A percentile compares a stretch with the other conserved stretches of the same genome.
phyloP scores from a whole-genome alignment of 2,797 vertebrate species.

The Fratercula arctica region DNA sequence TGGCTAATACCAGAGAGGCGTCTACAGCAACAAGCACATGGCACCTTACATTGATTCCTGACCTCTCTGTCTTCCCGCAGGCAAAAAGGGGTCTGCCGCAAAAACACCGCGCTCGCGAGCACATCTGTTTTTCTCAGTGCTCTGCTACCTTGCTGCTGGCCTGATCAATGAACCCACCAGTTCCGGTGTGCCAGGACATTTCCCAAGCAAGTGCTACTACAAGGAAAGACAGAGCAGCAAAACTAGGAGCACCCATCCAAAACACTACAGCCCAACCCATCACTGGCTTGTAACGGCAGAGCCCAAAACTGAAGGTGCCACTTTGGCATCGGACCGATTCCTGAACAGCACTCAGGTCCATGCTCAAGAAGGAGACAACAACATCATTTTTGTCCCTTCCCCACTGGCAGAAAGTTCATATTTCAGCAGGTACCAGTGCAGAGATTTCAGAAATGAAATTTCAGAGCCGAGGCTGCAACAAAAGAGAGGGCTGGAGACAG shows the following conservation, averaged over 20 bases:
- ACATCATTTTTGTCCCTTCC: not conserved
- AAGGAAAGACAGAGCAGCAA: not conserved
- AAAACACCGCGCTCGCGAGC: fast-evolving
- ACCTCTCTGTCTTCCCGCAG: not conserved
- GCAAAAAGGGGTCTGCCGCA: not conserved
- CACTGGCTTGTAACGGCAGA: not conserved
- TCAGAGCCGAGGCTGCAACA: not conserved
- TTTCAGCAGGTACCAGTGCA: not conserved
- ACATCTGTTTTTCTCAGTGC: not conserved
- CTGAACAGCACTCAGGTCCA: not conserved
- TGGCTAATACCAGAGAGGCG: not conserved
- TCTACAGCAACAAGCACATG: not conserved
- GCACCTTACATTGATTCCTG: not conserved
- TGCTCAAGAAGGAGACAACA: not conserved
- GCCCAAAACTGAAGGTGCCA: not conserved
- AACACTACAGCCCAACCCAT: not conserved
- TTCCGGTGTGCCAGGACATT: not conserved
- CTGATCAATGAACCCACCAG: no score
- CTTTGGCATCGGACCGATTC: not conserved
- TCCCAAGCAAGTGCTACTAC: not conserved
- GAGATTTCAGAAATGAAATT: not conserved
- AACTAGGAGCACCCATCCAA: not conserved
- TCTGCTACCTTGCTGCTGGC: not conserved
- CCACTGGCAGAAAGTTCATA: not conserved
- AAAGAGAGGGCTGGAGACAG: not conserved